phyloP scores from a whole-genome alignment of 2,113 vertebrate species.

The Noturus placidus region DNA sequence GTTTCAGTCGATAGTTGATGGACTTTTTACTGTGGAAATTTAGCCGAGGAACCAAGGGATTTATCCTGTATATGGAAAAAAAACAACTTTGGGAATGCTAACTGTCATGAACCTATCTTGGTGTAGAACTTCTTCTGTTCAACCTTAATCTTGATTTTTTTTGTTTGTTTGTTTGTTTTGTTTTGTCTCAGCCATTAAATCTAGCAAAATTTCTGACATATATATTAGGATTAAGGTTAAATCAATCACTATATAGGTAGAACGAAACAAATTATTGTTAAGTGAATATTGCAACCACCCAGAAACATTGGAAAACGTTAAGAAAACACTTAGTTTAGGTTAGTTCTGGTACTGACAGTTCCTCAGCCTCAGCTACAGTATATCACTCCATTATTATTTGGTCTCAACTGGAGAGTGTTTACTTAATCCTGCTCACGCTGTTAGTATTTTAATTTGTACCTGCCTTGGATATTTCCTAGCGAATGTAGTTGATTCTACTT shows the following conservation, averaged over 20 bases:
- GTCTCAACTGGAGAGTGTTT: not conserved
- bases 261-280: not conserved
- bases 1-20: not conserved
- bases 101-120: not conserved
- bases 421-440: not conserved
- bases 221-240: no score
- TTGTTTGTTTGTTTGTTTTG: not conserved
- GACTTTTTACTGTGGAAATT: not conserved
- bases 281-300: not conserved
- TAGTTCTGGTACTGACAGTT: not conserved
- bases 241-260: not conserved
- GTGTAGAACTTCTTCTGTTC: not conserved
- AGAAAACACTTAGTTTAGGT: not conserved
- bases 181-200: not conserved
- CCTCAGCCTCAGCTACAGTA: no score
- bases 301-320: not conserved
- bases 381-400: not conserved
- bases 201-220: not conserved
- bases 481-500: not conserved
- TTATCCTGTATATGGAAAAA: not conserved
- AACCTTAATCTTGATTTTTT: not conserved
- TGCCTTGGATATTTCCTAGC: not conserved
- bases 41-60: not conserved
- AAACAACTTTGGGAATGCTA: not conserved
- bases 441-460: not conserved